Evolutionary conservation across 2,888 invertebrate species (phyloP), one percentile per base, ranked within the genome.

Genomic region (Lacanobia wlatinum): DNA sequence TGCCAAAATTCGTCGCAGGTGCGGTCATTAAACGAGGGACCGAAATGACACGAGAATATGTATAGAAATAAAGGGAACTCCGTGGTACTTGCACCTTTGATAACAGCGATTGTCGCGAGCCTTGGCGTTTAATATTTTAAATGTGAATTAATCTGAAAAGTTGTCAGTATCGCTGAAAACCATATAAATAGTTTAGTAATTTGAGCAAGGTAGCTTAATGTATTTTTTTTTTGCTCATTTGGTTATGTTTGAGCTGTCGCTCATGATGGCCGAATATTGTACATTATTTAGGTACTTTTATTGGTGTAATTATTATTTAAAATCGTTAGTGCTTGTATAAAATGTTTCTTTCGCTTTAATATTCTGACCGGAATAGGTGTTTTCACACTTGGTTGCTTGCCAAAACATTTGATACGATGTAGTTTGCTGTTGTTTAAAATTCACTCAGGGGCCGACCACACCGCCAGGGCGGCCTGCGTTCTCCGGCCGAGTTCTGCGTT

Each of bases 341-440:
- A 80, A 63, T 23, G n/a, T 71, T 80, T 56, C 16, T 14, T 64
- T 73, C 18, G 21, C 23, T 59, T 70, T 67, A 53, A 64, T 71
- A 18, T 71, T 34, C 48, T 64, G 60, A 73, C 38, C 18, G 23
- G 43, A 53, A 53, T 58, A 58, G 4, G 60, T 53, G 38, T 70
- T 82, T 74, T 70, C 66, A 72, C 74, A 84, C 72, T 84, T 81
- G 64, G 46, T 76, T 76, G 68, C 52, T 76, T 69, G 65, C 48
- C 52, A 60, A 52, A 55, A 38, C 21, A 63, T 40, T 18, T 16
- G 48, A 64, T 64, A 28, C 12, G 10, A 28, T 55, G 34, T 38
- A 12, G 40, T 63, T 50, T 40, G 38, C 21, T 52, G 28, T 65
- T 61, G 16, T 38, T 61, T 63, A 2, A 65, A 28, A 12, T 16